Conservation (phyloP, 2,888 invertebrate genomes). For the Caenorhabditis sp. region DNA sequence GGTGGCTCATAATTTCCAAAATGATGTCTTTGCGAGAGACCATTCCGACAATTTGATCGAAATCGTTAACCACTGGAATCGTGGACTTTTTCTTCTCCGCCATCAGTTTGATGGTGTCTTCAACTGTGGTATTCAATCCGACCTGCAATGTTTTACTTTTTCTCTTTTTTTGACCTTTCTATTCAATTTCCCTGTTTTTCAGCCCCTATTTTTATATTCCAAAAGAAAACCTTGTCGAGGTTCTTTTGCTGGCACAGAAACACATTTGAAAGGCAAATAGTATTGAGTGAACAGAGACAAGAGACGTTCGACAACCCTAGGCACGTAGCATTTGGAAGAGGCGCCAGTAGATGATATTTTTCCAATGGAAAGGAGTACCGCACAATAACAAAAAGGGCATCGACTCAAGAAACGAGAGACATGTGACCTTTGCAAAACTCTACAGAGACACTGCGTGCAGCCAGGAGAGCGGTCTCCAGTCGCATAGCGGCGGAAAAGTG, state of each 20-base stretch:
- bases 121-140: conserved; percentile 59
- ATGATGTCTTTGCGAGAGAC: conserved; percentile 75
- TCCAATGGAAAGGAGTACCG: conserved; percentile 23
- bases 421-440: conserved; percentile 67
- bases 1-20: conserved; percentile 71
- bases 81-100: conserved; percentile 75
- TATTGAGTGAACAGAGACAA: conserved; percentile 10
- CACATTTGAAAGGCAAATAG: conserved; percentile 17
- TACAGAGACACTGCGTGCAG: conserved; percentile 17
- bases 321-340: conserved; percentile 16
- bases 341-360: conserved; percentile 37
- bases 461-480: conserved; percentile 20
- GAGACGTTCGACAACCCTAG: conserved; percentile 29
- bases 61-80: conserved; percentile 73
- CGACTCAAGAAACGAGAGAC: conserved; percentile 32
- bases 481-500: conserved; percentile 20
- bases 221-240: background rate
- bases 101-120: conserved; percentile 72
- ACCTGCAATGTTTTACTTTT: conserved; percentile 63
- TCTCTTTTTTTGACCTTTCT: background rate
- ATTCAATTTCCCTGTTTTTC: background rate
- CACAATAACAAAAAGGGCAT: conserved; percentile 67
- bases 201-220: conserved; percentile 4
- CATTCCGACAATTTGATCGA: conserved; percentile 69
- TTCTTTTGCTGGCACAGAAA: conserved; percentile 12